Evolutionary conservation across 2,797 vertebrate species (phyloP).

Genomic region (Cynopterus sphinx): DNA sequence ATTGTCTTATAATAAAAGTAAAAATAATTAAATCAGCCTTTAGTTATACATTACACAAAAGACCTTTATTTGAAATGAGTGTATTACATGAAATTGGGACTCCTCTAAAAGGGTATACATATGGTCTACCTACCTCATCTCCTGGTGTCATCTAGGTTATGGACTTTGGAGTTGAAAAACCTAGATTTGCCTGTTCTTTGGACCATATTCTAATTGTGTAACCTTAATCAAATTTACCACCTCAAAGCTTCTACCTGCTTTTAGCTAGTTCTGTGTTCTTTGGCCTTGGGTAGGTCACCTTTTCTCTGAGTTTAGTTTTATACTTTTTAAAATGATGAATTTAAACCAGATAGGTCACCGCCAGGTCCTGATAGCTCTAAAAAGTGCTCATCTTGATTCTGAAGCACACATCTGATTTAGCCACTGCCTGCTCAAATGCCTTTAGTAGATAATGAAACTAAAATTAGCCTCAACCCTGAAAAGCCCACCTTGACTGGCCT

Average conservation of each 20-base stretch:
- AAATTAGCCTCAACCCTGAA: slow-evolving; percentile 2
- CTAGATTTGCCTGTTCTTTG: neutral
- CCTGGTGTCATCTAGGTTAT: neutral
- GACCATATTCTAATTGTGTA: neutral
- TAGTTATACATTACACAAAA: slow-evolving; percentile 4
- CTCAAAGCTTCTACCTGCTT: slow-evolving; percentile 17
- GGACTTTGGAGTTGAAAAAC: neutral
- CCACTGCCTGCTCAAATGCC: neutral
- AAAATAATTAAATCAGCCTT: slow-evolving; percentile 37
- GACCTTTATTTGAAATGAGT: slow-evolving; percentile 43
- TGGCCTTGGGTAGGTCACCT: neutral
- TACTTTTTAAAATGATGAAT: slow-evolving; percentile 43
- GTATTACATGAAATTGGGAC: neutral
- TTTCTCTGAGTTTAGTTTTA: slow-evolving; percentile 21
- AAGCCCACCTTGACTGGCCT: neutral
- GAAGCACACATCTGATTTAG: slow-evolving; percentile 36
- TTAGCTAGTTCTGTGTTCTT: slow-evolving; percentile 5
- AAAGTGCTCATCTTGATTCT: neutral
- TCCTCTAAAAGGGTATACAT: neutral
- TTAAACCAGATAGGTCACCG: slow-evolving; percentile 8
- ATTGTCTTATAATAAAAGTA: slow-evolving; percentile 34
- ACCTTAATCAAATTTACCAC: slow-evolving; percentile 15
- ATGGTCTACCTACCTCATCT: neutral
- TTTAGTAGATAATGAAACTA: slow-evolving; percentile 10
- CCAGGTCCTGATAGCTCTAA: neutral